Conservation (phyloP, 2,888 invertebrate species). For the Parthenolecanium corni region DNA sequence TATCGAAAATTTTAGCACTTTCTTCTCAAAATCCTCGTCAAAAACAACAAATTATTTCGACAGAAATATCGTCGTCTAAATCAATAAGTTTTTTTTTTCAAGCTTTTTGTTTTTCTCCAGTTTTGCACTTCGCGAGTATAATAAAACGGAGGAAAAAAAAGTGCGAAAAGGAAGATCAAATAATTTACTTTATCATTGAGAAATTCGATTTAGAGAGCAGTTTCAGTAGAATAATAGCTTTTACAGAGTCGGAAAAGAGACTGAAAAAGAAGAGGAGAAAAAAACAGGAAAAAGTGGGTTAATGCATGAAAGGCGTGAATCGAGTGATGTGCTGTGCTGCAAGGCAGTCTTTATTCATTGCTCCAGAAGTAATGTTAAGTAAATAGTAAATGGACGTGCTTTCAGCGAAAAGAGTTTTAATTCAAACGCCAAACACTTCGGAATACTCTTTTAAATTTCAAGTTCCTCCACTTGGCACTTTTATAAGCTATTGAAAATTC, state of each 20-base stretch:
- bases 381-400: slow-evolving; percentile 1
- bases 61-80: no score
- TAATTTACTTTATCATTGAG: background rate
- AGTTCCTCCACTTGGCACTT: background rate
- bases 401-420: slow-evolving; percentile 7
- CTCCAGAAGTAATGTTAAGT: slow-evolving; percentile 1
- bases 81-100: background rate
- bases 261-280: no score
- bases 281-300: background rate
- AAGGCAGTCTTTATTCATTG: background rate
- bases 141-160: background rate
- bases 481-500: background rate
- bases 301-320: background rate
- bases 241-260: background rate
- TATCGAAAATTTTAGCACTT: background rate
- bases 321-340: background rate
- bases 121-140: background rate
- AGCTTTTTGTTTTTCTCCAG: background rate
- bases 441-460: background rate
- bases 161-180: background rate
- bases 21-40: background rate
- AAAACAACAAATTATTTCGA: background rate
- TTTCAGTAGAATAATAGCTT: background rate
- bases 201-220: background rate
- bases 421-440: background rate